Percentiles rank a stretch among this genome's conserved stretches.
These are phyloP conservation scores for Thymelicus lineola DNA, from an alignment of 2,888 invertebrate species.

Conservation along the genomic window DNA sequence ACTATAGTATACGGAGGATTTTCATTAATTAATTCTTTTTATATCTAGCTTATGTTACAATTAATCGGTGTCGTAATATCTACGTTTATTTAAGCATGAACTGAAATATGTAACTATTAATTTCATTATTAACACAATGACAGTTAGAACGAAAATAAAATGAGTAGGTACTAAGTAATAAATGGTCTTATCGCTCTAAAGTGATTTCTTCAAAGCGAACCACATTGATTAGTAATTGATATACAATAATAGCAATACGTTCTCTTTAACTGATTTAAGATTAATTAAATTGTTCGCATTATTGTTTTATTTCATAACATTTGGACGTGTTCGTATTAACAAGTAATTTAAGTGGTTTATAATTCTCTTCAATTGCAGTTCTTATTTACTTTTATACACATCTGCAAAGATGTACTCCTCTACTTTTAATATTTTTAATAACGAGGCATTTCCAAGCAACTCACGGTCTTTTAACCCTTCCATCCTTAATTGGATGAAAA, in stretches of 20 bases:
- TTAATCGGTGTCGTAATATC: too few species aligned
- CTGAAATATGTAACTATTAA: background rate
- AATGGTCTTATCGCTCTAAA: background rate
- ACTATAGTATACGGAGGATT: too few species aligned
- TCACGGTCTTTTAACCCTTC: background rate
- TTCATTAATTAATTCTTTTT: too few species aligned
- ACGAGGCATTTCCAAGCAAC: background rate
- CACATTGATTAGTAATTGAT: background rate
- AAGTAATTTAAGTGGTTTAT: too few species aligned
- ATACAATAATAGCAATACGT: background rate
- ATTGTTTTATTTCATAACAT: background rate
- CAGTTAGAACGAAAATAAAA: background rate
- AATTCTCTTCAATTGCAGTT: too few species aligned
- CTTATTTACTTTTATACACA: too few species aligned
- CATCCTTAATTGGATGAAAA: constrained; percentile 34
- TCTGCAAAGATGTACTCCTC: too few species aligned
- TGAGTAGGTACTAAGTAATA: background rate
- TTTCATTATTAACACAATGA: background rate
- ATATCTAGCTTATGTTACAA: too few species aligned
- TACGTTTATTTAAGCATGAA: too few species aligned
- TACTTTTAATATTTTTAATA: constrained; percentile 1
- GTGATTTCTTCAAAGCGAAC: background rate
- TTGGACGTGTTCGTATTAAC: background rate
- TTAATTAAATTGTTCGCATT: constrained; percentile 1
- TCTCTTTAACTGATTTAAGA: background rate